A percentile compares a stretch with the other conserved stretches of the same genome.
phyloP scores from a whole-genome alignment of 2,797 vertebrate genomes.

The Anabas testudineus region DNA sequence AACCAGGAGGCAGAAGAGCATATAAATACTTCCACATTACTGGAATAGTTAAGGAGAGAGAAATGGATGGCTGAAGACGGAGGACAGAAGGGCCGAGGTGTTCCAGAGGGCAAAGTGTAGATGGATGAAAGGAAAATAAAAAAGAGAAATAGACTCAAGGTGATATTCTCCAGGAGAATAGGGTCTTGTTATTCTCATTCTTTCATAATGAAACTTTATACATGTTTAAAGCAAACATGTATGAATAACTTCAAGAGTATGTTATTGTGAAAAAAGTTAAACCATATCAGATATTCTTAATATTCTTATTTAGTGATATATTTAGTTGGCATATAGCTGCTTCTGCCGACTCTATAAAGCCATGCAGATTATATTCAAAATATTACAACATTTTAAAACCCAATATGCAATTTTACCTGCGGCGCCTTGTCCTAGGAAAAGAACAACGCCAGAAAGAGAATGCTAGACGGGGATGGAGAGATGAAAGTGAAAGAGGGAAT shows the following conservation, averaged over 20 bases:
- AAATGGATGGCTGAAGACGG: slow-evolving; percentile 51
- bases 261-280: not conserved
- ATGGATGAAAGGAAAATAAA: slow-evolving; percentile 56
- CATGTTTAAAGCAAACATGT: slow-evolving; percentile 20
- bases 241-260: not conserved
- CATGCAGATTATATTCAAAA: not conserved
- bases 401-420: not conserved
- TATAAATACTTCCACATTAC: slow-evolving; percentile 79
- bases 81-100: slow-evolving; percentile 61
- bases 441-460: not conserved
- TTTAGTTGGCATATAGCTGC: not conserved
- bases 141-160: slow-evolving; percentile 38
- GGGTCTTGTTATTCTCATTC: slow-evolving; percentile 3
- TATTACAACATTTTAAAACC: not conserved
- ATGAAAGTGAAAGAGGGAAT: not conserved
- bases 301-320: not conserved
- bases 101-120: slow-evolving; percentile 66
- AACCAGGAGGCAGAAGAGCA: slow-evolving; percentile 43
- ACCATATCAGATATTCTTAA: not conserved
- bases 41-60: slow-evolving; percentile 69
- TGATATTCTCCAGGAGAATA: slow-evolving; percentile 1
- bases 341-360: slow-evolving; percentile 1
- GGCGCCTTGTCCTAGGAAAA: not conserved
- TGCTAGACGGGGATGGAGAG: not conserved
- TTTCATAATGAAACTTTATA: slow-evolving; percentile 29